Conservation (phyloP, 2,888 invertebrate genomes). For the Oeneis ivallda region DNA sequence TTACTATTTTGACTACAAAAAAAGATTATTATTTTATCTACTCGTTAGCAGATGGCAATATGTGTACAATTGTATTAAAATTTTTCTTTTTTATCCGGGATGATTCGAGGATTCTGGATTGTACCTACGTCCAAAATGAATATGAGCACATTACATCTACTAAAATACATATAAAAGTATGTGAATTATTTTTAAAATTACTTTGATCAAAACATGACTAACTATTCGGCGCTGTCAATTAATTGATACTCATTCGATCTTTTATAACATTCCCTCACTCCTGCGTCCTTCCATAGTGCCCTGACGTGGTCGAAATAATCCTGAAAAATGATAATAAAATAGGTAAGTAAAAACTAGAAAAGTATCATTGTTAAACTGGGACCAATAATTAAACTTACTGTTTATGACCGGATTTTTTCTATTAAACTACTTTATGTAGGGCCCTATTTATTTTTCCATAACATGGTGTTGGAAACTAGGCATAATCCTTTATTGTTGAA, state of each 20-base stretch:
- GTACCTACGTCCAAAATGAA: neutral
- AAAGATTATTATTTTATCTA: neutral
- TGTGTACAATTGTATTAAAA: neutral
- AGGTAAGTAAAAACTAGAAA: neutral
- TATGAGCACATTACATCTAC: neutral
- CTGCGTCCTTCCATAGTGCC: constrained; percentile 86
- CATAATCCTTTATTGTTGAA: too few relatives aligned
- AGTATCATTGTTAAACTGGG: too few relatives aligned
- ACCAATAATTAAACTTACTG: too few relatives aligned
- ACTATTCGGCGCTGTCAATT: constrained; percentile 92
- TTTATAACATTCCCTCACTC: constrained; percentile 85
- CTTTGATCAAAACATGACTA: constrained; percentile 61
- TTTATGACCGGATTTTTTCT: too few relatives aligned
- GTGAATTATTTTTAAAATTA: constrained; percentile 2
- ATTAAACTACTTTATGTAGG: too few relatives aligned
- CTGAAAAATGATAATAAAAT: constrained; percentile 65
- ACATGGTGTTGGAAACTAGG: too few relatives aligned
- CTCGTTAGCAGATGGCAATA: neutral
- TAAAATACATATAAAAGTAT: neutral
- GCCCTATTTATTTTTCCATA: too few relatives aligned
- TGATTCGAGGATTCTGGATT: neutral
- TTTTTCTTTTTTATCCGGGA: too few relatives aligned
- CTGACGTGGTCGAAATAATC: constrained; percentile 87
- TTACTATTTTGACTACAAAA: neutral
- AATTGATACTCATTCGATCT: constrained; percentile 90